phyloP scores from a whole-genome alignment of 2,888 invertebrate genomes.

The Exephanes ischioxanthus region DNA sequence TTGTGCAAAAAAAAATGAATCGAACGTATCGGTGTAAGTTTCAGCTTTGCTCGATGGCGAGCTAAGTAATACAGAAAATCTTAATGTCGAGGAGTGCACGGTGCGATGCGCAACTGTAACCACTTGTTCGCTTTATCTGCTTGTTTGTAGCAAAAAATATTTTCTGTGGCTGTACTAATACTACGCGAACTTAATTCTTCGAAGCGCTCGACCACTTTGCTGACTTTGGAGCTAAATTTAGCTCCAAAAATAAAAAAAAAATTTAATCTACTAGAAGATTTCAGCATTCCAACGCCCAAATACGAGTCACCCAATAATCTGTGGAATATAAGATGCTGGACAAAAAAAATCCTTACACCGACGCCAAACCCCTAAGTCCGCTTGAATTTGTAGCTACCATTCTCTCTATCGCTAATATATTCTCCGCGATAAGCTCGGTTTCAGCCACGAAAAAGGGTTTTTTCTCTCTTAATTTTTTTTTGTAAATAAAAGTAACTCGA shows the following conservation, averaged over 20 bases:
- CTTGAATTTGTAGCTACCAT: not conserved
- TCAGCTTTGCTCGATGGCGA: not conserved
- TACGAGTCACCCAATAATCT: not conserved
- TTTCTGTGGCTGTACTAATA: not conserved
- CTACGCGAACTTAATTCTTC: not conserved
- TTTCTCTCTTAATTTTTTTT: not conserved
- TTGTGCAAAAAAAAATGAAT: not conserved
- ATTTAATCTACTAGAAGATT: not conserved
- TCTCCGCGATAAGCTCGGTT: not conserved
- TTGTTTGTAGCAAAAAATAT: not conserved
- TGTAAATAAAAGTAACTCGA: slow-evolving; percentile 8
- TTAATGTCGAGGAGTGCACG: not conserved
- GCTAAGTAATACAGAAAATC: not conserved
- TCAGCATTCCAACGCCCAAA: not conserved
- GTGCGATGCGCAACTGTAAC: not conserved
- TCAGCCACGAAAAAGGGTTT: slow-evolving; percentile 9
- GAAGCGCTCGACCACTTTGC: not conserved
- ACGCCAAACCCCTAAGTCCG: not conserved
- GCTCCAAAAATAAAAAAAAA: not conserved
- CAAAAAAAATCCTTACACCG: not conserved
- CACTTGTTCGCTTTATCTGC: not conserved
- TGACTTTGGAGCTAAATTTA: not conserved
- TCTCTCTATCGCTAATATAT: slow-evolving; percentile 5
- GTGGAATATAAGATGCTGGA: not conserved
- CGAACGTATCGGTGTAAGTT: not conserved